Base-by-base conservation (phyloP, 1,140 invertebrate species). In the Zaprionus capensis region DNA sequence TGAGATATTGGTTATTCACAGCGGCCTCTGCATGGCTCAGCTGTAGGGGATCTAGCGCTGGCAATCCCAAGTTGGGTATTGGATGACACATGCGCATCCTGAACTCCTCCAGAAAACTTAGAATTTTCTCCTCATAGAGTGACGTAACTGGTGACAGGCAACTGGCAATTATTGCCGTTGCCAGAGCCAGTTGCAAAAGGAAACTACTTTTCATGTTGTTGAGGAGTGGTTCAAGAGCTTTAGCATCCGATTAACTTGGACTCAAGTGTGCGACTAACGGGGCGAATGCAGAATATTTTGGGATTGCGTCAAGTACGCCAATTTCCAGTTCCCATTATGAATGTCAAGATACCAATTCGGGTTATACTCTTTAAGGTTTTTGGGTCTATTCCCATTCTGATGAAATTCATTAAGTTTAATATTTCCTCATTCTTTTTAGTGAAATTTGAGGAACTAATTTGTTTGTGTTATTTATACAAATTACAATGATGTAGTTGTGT, bases 51-150 rank as follows among this genome's bases (percentile, higher is more conserved):
- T 92, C 91, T 51, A 92, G 56, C 1, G 91, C 82, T 11, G 87
- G 91, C 7, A 92, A 63, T 0, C 91, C 91, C 51, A 92, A 71
- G 53, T 80, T 82, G 0, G 91, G 91, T 53, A 92, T 92, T 1
- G 91, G 91, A 58, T 92, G 91, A 17, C 91, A 92, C 91, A 92
- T 92, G 2, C 91, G 91, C 55, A 56, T 36, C 7, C 77, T 61
- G 12, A 92, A 76, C 66, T 90, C 74, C 0, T 90, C 24, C 0
- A 92, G 66, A 58, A 92, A 91, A 7, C 26, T n/a, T 3, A 55
- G 20, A 46, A 92, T 80, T 15, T 28, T 44, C 4, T 57, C 44
- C 38, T 91, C 91, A 65, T 75, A 79, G 1, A 81, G 0, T 36
- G 83, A 76, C 4, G 62, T 62, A 6, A 56, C 76, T 1, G 86